Evolutionary conservation across 2,888 invertebrate species (phyloP).

Genomic region (Pegoplata infirma): DNA sequence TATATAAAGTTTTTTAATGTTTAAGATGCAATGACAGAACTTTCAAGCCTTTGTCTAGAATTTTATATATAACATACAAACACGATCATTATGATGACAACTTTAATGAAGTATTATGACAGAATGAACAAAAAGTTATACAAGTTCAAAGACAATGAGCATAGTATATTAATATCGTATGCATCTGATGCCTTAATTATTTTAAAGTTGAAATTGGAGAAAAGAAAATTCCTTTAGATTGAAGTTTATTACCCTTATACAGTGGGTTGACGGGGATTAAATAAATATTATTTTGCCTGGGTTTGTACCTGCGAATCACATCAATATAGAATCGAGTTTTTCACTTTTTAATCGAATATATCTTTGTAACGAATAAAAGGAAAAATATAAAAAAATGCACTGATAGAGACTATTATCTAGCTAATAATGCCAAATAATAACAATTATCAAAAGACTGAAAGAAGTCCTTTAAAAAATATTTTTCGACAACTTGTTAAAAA

Average conservation of each 20-base stretch:
- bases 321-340: too few relatives aligned
- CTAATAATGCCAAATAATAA: too few relatives aligned
- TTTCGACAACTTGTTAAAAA: too few relatives aligned
- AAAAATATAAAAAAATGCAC: too few relatives aligned
- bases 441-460: too few relatives aligned
- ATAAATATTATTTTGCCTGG: too few relatives aligned
- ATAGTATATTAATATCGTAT: background rate
- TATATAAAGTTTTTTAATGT: background rate
- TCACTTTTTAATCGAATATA: too few relatives aligned
- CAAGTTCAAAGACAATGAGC: background rate
- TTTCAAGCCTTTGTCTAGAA: background rate
- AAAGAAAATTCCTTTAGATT: background rate
- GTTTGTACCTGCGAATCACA: too few relatives aligned
- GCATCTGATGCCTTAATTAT: conserved; percentile 35
- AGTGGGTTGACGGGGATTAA: too few relatives aligned
- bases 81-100: conserved; percentile 22
- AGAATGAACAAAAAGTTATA: background rate
- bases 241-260: background rate
- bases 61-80: background rate
- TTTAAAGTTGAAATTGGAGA: background rate
- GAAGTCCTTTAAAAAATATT: too few relatives aligned
- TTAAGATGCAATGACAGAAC: background rate
- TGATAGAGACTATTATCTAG: too few relatives aligned
- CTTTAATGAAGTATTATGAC: conserved; percentile 1
- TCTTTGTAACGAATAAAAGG: too few relatives aligned